Base-by-base conservation (phyloP, 2,113 vertebrate genomes). In the Pluvialis apricaria region DNA sequence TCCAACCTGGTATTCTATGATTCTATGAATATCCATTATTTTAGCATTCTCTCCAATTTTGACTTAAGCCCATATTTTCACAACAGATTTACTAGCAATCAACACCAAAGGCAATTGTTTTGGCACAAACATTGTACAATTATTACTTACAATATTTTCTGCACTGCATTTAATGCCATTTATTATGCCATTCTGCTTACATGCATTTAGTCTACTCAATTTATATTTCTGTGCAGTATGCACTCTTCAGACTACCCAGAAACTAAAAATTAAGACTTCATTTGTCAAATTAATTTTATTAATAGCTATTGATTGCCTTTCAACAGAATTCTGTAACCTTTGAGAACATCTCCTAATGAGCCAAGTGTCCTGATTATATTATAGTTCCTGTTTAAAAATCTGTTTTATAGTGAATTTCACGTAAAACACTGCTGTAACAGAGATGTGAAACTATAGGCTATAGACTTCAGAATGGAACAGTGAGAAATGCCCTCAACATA, bases 1-100 rank as follows among this genome's bases (percentile, higher is more conserved):
- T 58, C 45, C 58, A 38, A 4, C 3, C 22, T 28, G 29, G 0
- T 10, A 44, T 38, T 61, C 19, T 34, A 1, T 2, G 1, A 29
- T 32, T 82, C n/a, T 52, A 21, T 45, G 29, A 66, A 31, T 25
- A 51, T 22, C 4, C 32, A 40, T 26, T 51, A n/a, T 28, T 87
- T 51, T 15, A n/a, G 12, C 9, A 17, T 44, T 34, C 12, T 73
- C 7, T 32, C 7, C 14, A 55, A 1, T 5, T 85, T 20, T 80
- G n/a, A 79, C 22, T 51, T 18, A 0, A 91, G 19, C 2, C 31
- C 6, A 3, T 38, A 20, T 75, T 85, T 85, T 75, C 49, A 45
- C 57, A 55, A 16, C 2, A 55, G 17, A 28, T 51, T 82, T 78
- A 12, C 29, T 11, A 65, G 21, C 9, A 55, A 47, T 22, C n/a